Evolutionary conservation across 2,888 invertebrate species (phyloP).

Genomic region (Bibio marci): DNA sequence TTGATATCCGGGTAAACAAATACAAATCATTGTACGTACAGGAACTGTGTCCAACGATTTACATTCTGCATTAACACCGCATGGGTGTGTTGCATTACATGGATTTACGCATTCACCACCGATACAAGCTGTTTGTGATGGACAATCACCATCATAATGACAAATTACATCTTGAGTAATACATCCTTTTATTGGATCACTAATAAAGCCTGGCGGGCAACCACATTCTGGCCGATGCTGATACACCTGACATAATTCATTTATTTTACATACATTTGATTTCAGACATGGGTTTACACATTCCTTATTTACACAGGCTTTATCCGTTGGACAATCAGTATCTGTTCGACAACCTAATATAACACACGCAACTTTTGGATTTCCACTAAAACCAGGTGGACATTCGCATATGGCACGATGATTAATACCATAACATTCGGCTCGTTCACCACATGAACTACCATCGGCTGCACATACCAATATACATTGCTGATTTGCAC

Average conservation of each 20-base stretch:
- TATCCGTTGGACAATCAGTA: conserved; percentile 62
- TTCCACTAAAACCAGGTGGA: conserved; percentile 61
- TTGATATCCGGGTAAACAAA: conserved; percentile 68
- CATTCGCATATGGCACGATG: conserved; percentile 76
- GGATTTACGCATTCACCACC: conserved; percentile 69
- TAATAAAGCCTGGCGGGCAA: conserved; percentile 59
- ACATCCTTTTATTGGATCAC: conserved; percentile 46
- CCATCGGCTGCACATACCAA: conserved; percentile 59
- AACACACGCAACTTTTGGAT: conserved; percentile 59
- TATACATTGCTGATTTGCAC: conserved; percentile 65
- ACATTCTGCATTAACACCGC: conserved; percentile 65
- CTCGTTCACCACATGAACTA: conserved; percentile 55
- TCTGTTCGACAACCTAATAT: conserved; percentile 67
- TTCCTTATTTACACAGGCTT: conserved; percentile 64
- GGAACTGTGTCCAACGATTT: conserved; percentile 64
- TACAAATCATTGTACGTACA: conserved; percentile 75
- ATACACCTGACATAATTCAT: conserved; percentile 59
- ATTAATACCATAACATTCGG: conserved; percentile 62
- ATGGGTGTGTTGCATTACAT: conserved; percentile 60
- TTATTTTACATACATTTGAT: conserved; percentile 42
- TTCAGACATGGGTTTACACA: conserved; percentile 61
- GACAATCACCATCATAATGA: conserved; percentile 63
- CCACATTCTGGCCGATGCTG: conserved; percentile 62
- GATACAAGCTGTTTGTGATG: conserved; percentile 67
- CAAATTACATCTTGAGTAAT: conserved; percentile 45